Evolutionary conservation across 1,140 invertebrate species (phyloP), one percentile per base, ranked within the genome.

Genomic region (Hylaeus volcanicus): DNA sequence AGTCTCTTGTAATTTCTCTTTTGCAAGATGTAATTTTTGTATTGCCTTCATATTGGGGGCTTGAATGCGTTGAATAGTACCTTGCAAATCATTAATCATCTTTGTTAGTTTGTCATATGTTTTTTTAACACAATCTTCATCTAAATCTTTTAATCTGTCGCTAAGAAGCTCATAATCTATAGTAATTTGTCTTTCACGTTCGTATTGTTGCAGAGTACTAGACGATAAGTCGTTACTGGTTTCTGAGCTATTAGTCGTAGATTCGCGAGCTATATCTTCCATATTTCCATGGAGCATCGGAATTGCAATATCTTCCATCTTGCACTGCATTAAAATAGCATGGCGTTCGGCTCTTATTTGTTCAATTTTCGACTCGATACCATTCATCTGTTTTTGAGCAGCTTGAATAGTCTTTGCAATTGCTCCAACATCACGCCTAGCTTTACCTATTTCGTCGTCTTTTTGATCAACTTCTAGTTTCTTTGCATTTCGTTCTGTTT

Each of bases 11-110:
- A 99, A 95, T 89, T 99, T 98, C 86, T 99, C 98, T 85, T 98
- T 96, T 0, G 99, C 99, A 75, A 97, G 95, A 93, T 99, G 98
- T 45, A 99, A 93, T 90, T 98, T 98, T 93, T 98, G 97, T 94
- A 98, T 97, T 0, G 97, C 96, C 94, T 97, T 97, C 96, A 99
- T 97, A 92, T 99, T 99, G 0, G 99, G 99, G 5, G 98, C 98
- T 94, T 99, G 98, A 89, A 99, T 99, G 88, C 98, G 97, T 88
- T 98, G 97, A 72, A 99, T 95, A 8, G 96, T 97, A 87, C 96
- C 96, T 88, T 97, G 95, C 86, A 99, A 95, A 66, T 97, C 96
- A 88, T 97, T 96, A 63, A 99, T 97, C 66, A 96, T 95, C 92
- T 97, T 98, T 64, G 96, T 95, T 74, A 99, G 92, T 89, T 96